phyloP scores from a whole-genome alignment of 2,797 vertebrate genomes.

The Sebastes cheni region DNA sequence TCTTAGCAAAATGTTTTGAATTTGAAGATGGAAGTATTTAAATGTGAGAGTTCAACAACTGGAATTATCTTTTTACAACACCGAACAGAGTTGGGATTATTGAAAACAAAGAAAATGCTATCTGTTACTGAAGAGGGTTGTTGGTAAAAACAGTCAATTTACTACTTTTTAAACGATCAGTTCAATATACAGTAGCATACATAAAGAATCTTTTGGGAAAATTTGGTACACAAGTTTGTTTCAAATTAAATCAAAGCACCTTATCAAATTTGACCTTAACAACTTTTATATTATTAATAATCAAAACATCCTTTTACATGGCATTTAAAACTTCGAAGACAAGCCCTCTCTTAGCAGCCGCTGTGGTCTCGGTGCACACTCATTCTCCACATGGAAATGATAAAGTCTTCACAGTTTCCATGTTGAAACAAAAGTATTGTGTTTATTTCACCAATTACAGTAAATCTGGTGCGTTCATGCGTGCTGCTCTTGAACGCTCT shows the following conservation, averaged over 20 bases:
- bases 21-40: slow-evolving; percentile 15
- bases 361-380: not conserved
- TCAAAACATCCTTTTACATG: not conserved
- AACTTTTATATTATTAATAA: not conserved
- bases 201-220: not conserved
- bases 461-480: not conserved
- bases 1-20: slow-evolving; percentile 12
- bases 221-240: not conserved
- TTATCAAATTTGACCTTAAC: not conserved
- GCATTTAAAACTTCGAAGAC: not conserved
- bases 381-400: not conserved
- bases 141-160: not conserved
- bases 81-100: not conserved
- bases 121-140: not conserved
- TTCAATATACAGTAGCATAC: not conserved
- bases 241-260: not conserved
- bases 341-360: not conserved
- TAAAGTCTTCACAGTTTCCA: not conserved
- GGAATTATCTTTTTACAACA: slow-evolving; percentile 10
- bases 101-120: not conserved
- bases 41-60: slow-evolving; percentile 38
- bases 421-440: not conserved
- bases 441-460: not conserved
- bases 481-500: not conserved
- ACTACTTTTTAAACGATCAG: not conserved